Conservation (phyloP, 2,797 vertebrate genomes). For the Chiloscyllium punctatum region DNA sequence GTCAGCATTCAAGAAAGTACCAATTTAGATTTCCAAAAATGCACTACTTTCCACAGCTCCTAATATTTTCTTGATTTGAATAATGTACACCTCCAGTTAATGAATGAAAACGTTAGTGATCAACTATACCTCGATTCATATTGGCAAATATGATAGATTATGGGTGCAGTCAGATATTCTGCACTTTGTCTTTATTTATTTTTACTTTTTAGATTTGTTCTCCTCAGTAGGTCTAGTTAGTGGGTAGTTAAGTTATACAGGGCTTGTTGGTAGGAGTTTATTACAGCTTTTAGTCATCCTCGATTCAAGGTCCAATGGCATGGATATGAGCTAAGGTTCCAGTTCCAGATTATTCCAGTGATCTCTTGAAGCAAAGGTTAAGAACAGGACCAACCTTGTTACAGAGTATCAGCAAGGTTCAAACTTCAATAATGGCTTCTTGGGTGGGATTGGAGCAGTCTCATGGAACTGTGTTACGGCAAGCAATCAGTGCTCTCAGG, state of each 20-base stretch:
- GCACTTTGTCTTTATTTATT: not conserved
- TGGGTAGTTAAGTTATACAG: not conserved
- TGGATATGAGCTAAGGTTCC: not conserved
- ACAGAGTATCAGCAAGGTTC: not conserved
- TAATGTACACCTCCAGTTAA: not conserved
- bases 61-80: not conserved
- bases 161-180: not conserved
- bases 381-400: not conserved
- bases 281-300: not conserved
- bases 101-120: not conserved
- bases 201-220: not conserved
- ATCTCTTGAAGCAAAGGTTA: not conserved
- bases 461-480: not conserved
- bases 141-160: too few species aligned
- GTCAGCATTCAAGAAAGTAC: conserved; percentile 16
- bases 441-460: not conserved
- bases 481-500: not conserved
- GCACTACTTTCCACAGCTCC: not conserved
- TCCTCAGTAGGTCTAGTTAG: not conserved
- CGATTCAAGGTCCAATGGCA: not conserved
- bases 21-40: not conserved
- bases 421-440: not conserved
- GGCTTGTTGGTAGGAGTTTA: not conserved
- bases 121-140: too few species aligned
- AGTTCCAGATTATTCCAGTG: not conserved